Evolutionary conservation across 2,113 vertebrate genomes (phyloP), one percentile per base, ranked within the genome.

Genomic region (Sapayoa aenigma): DNA sequence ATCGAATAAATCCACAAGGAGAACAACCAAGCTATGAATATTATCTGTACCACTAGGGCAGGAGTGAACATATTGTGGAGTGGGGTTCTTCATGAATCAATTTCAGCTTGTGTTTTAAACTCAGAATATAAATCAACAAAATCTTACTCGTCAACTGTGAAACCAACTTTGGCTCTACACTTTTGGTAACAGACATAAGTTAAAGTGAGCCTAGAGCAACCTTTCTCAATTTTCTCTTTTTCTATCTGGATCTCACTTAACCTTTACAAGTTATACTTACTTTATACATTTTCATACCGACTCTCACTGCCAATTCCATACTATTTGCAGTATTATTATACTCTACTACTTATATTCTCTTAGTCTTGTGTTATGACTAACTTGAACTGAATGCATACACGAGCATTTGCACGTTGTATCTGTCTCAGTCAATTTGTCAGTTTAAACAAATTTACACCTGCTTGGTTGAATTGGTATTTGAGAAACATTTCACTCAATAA

Each of bases 331-430:
- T 41, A 84, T 39, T 72, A 68, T 47, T 66, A 44, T 33, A 58
- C 21, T 63, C 35, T 47, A 42, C 2, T 78, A 60, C n/a, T 52
- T 67, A 7, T 5, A 71, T 28, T 78, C 20, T 12, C 58, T 84
- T 18, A 47, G 19, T 30, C 18, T 42, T 63, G 30, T 60, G 60
- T 75, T 50, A 37, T 58, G 41, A 80, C 46, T 69, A 55, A 73
- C 9, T 41, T 2, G 1, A 16, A 41, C 17, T 62, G n/a, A 46
- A 30, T 12, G 31, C 28, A 60, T 33, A 60, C 28, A 73, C 0
- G 0, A 88, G 18, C 55, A 42, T 73, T 79, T 89, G 30, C 18
- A 73, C 31, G 25, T 35, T 68, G 6, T n/a, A 39, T 49, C 37
- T 67, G 23, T 27, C 39, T 79, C 1, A 2, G 44, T 37, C 81